Evolutionary conservation across 2,113 vertebrate species (phyloP).

Genomic region (Puntigrus tetrazona): DNA sequence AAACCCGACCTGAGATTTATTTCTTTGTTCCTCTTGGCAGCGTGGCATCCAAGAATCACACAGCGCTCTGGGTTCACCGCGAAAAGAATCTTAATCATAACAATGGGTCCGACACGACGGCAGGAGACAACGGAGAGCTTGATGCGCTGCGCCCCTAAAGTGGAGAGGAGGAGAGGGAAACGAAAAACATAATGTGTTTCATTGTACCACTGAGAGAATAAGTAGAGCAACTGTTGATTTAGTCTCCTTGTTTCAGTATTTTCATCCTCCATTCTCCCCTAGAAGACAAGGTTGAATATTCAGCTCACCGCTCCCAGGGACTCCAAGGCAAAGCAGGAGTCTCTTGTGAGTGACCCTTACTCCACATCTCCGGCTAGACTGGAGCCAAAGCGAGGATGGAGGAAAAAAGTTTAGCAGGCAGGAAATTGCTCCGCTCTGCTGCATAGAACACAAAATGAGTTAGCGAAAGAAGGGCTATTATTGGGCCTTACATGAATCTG

Average conservation of each 20-base stretch:
- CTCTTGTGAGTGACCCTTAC: constrained; percentile 73
- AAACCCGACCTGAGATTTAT: constrained; percentile 77
- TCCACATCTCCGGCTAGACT: constrained; percentile 47
- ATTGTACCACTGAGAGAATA: constrained; percentile 65
- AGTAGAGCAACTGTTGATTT: constrained; percentile 75
- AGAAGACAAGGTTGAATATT: constrained; percentile 71
- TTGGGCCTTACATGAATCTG: background rate
- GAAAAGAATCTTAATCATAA: constrained; percentile 89
- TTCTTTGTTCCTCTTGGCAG: constrained; percentile 68
- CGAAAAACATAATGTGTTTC: constrained; percentile 78
- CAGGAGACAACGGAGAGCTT: constrained; percentile 59
- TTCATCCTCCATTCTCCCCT: constrained; percentile 73
- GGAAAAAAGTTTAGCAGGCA: constrained; percentile 30
- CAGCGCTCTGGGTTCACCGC: constrained; percentile 76
- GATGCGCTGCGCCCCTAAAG: constrained; percentile 47
- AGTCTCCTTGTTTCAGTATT: constrained; percentile 82
- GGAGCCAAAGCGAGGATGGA: constrained; percentile 25
- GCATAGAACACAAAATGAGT: constrained; percentile 29
- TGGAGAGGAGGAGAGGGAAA: constrained; percentile 35
- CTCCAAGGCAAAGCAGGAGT: constrained; percentile 80
- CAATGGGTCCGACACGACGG: constrained; percentile 69
- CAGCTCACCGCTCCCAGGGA: constrained; percentile 48
- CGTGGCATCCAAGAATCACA: constrained; percentile 84
- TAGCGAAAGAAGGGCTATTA: constrained; percentile 23
- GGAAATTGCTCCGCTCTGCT: constrained; percentile 48